Conservation (phyloP, 2,113 vertebrate species). For the Capreolus pygargus region DNA sequence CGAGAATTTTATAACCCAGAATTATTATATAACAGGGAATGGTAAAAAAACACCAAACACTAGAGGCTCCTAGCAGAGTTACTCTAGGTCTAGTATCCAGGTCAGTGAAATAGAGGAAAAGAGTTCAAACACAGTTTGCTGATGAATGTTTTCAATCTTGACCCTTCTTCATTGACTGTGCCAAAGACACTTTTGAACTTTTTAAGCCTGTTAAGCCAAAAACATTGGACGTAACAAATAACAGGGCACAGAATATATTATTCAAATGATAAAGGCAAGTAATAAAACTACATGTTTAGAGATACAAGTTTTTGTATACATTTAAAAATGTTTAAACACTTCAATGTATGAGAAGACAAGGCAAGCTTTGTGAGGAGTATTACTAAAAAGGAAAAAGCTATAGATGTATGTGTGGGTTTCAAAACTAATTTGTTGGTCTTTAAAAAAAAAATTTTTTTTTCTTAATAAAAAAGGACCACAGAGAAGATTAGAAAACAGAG, state of each 20-base stretch:
- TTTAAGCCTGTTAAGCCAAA: neutral
- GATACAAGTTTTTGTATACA: neutral
- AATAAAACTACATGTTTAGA: neutral
- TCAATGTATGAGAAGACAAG: neutral
- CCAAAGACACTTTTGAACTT: neutral
- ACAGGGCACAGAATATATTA: neutral
- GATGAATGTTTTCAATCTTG: neutral
- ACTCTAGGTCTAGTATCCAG: neutral
- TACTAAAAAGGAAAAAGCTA: neutral
- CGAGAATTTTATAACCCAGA: neutral
- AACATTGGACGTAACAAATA: neutral
- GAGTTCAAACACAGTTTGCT: neutral
- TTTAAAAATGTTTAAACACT: slow-evolving; percentile 22
- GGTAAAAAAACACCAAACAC: neutral
- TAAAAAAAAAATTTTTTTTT: neutral
- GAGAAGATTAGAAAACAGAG: slow-evolving; percentile 40
- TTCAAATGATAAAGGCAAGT: slow-evolving; percentile 7
- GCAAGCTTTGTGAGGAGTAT: neutral
- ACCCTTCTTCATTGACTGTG: neutral
- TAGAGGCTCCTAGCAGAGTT: neutral
- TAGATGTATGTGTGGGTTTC: neutral
- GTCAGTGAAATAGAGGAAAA: neutral
- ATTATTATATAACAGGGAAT: neutral
- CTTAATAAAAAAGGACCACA: slow-evolving; percentile 36
- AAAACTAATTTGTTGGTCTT: neutral